Conservation (phyloP, 2,113 vertebrate genomes). For the Sialia sialis region DNA sequence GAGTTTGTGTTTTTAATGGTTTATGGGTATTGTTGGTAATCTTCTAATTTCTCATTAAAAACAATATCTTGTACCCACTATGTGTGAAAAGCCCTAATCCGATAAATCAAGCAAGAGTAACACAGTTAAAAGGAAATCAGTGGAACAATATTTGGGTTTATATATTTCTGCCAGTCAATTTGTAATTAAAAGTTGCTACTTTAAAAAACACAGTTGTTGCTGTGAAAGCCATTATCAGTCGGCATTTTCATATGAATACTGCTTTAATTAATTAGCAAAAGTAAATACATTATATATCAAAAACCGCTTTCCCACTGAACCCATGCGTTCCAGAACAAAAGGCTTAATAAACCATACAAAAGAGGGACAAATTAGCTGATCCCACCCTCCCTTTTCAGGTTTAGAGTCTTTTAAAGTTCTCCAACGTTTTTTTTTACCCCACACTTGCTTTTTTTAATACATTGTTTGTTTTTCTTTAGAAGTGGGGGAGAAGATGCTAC, state of each 20-base stretch:
- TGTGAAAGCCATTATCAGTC: constrained; percentile 90
- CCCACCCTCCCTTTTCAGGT: constrained; percentile 63
- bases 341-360: constrained; percentile 74
- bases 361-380: constrained; percentile 73
- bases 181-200: constrained; percentile 92
- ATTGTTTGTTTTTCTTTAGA: constrained; percentile 65
- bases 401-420: constrained; percentile 70
- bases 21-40: constrained; percentile 77
- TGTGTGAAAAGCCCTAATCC: constrained; percentile 75
- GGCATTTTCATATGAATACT: constrained; percentile 93
- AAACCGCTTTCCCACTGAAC: constrained; percentile 72
- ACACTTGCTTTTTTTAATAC: background rate
- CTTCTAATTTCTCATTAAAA: constrained; percentile 80
- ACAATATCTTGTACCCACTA: constrained; percentile 68
- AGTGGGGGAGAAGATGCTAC: constrained; percentile 43
- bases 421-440: constrained; percentile 31
- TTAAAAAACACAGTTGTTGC: constrained; percentile 86
- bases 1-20: constrained; percentile 74
- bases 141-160: constrained; percentile 76
- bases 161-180: constrained; percentile 78
- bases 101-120: constrained; percentile 75
- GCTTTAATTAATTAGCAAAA: constrained; percentile 88
- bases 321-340: constrained; percentile 72
- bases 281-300: constrained; percentile 80
- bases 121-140: constrained; percentile 73